These are phyloP conservation scores for Siniperca undulata DNA, from an alignment of 2,797 vertebrate species.

Conservation along the genomic window DNA sequence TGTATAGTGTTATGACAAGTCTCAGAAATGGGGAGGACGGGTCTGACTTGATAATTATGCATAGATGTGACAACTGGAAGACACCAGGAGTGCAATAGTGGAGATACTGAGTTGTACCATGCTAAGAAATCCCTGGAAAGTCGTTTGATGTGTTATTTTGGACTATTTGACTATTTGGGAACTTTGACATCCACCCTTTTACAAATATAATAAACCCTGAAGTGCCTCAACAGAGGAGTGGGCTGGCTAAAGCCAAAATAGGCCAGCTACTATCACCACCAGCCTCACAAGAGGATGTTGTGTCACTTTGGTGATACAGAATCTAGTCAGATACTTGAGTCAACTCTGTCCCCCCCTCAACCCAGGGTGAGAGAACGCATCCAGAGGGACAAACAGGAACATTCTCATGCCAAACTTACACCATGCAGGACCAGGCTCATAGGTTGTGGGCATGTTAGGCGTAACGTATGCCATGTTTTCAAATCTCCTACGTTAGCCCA, in stretches of 20 bases:
- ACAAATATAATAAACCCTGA: background rate
- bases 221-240: background rate
- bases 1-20: background rate
- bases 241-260: background rate
- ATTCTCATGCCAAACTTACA: too few relatives aligned
- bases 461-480: background rate
- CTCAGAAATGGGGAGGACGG: background rate
- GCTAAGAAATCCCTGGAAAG: background rate
- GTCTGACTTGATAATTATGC: slow-evolving; percentile 7
- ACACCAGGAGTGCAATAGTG: background rate
- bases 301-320: background rate
- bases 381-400: too few relatives aligned
- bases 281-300: background rate
- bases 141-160: background rate
- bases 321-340: background rate
- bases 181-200: background rate
- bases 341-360: too few relatives aligned
- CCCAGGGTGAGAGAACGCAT: too few relatives aligned
- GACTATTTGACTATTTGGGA: background rate
- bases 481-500: background rate
- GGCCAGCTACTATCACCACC: background rate
- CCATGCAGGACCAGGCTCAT: too few relatives aligned
- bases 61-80: background rate
- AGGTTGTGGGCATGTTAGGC: too few relatives aligned
- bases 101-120: background rate